Evolutionary conservation across 2,888 invertebrate genomes (phyloP), one percentile per base, ranked within the genome.

Genomic region (Mallateleia sp.): DNA sequence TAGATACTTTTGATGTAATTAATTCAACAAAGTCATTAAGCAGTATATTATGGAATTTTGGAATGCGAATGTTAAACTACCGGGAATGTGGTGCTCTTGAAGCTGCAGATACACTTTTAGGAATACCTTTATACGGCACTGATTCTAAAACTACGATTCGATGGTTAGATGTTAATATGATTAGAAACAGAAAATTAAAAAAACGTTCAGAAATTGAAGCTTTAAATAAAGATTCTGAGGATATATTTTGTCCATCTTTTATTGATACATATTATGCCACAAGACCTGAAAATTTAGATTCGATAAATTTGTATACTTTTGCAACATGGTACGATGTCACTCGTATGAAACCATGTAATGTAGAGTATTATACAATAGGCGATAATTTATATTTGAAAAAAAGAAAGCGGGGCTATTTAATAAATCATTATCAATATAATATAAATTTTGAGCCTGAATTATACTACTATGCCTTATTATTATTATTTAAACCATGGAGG

Each of bases 81-180:
- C 78, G 93, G 85, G 90, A 88, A 77, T 84, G 62, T 45, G 88
- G 88, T 28, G 83, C 84, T 38, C 69, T 80, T 4, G 88, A 88
- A 71, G 87, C 88, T 54, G 71, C 87, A 7, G 89, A 86, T 81
- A 81, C 86, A 24, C 79, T 88, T 15, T 45, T 89, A 15, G 86
- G 86, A 11, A 89, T 91, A 45, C 85, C 92, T 7, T 89, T 93
- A 47, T 91, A 89, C 77, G 93, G 92, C 42, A 93, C 93, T 14
- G 93, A 93, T 88, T 78, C 90, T 5, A n/a, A 83, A 6, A 93
- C 93, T 28, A 93, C 91, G 47, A 92, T 93, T 66, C 45, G 45
- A 18, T 45, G 45, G 45, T 45, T 45, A n/a, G 45, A 45, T 45
- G 45, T 45, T 18, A 45, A 45, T n/a, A 45, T 45, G n/a, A 7